Evolutionary conservation across 2,797 vertebrate genomes (phyloP).

Genomic region (Labeo calbasu): DNA sequence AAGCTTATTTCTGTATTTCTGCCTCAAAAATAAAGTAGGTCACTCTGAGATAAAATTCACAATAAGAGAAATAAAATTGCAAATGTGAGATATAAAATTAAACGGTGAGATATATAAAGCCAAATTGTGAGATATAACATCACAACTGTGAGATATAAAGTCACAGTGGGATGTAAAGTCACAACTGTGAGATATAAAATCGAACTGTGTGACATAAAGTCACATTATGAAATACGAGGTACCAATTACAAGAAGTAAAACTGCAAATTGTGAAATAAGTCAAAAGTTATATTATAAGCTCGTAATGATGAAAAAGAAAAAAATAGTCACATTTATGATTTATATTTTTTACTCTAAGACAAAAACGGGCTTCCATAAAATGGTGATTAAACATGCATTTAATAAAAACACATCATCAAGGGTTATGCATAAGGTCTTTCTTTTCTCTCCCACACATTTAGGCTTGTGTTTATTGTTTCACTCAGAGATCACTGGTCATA

Average conservation of each 20-base stretch:
- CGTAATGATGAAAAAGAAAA: not conserved
- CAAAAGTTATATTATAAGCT: not conserved
- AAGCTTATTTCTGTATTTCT: not conserved
- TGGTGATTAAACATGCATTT: not conserved
- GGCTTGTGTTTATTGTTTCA: not conserved
- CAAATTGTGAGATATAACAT: not conserved
- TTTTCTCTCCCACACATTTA: not conserved
- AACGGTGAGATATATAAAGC: not conserved
- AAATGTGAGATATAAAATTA: not conserved
- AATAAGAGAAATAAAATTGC: not conserved
- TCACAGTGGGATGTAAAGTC: not conserved
- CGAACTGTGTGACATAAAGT: not conserved
- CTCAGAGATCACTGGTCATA: not conserved
- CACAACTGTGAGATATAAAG: not conserved
- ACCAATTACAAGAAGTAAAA: not conserved
- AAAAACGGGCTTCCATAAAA: not conserved
- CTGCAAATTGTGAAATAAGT: not conserved
- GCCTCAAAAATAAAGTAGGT: not conserved
- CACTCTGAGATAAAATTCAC: not conserved
- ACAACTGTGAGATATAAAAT: not conserved
- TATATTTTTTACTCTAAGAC: not conserved
- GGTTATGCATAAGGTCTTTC: not conserved
- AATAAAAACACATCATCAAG: not conserved
- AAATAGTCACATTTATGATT: not conserved
- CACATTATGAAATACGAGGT: not conserved